phyloP scores from a whole-genome alignment of 2,797 vertebrate genomes.

The Netta rufina region DNA sequence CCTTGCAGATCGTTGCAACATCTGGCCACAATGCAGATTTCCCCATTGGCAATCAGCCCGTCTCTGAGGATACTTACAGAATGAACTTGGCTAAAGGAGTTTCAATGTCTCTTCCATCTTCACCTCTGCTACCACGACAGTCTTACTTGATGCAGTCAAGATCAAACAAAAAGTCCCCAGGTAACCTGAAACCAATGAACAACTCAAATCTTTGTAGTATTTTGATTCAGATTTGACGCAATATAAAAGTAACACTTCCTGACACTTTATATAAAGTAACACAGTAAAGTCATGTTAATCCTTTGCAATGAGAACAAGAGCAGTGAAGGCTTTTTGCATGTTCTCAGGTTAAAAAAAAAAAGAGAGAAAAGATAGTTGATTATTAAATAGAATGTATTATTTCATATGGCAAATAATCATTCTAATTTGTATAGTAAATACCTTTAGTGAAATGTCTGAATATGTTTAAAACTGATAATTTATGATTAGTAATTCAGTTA shows the following conservation, averaged over 20 bases:
- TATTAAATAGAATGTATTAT: not conserved
- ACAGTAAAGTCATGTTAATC: not conserved
- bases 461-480: not conserved
- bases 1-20: conserved; percentile 72
- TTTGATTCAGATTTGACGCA: not conserved
- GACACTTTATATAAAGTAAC: not conserved
- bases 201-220: not conserved
- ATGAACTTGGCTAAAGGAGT: conserved; percentile 89
- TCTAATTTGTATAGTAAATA: not conserved
- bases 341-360: not conserved
- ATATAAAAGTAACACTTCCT: not conserved
- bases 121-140: conserved; percentile 93
- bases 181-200: conserved; percentile 72
- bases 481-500: not conserved
- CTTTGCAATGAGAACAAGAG: not conserved
- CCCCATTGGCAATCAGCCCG: conserved; percentile 59
- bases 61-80: conserved; percentile 83
- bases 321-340: not conserved
- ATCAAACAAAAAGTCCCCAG: conserved; percentile 93
- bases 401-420: not conserved
- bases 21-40: conserved; percentile 74
- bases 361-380: not conserved
- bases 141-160: conserved; percentile 88
- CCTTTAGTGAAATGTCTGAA: not conserved
- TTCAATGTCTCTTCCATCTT: conserved; percentile 96